Conservation (phyloP, 2,797 vertebrate genomes). For the Toxotes lorentzi region DNA sequence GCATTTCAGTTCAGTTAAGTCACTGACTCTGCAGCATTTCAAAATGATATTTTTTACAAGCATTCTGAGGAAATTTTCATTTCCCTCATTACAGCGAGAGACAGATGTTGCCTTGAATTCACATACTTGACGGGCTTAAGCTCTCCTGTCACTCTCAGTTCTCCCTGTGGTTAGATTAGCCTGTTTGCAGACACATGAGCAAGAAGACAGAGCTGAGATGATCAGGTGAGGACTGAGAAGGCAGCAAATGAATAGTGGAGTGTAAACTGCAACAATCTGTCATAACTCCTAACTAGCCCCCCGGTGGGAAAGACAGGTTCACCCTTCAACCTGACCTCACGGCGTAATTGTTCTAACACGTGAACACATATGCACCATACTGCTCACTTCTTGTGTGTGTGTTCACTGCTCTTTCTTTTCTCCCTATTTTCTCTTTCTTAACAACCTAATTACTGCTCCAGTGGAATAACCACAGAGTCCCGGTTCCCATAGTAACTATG, state of each 20-base stretch:
- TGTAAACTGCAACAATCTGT: conserved; percentile 49
- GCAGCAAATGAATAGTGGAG: conserved; percentile 53
- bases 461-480: conserved; percentile 60
- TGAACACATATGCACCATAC: conserved; percentile 22
- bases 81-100: conserved; percentile 18
- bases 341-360: conserved; percentile 52
- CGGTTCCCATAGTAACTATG: conserved; percentile 79
- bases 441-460: conserved; percentile 67
- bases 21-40: conserved; percentile 16
- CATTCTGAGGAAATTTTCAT: neutral
- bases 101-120: conserved; percentile 41
- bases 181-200: conserved; percentile 22
- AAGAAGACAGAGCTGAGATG: conserved; percentile 29
- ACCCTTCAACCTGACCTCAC: conserved; percentile 40
- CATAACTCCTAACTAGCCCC: conserved; percentile 64
- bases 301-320: conserved; percentile 35
- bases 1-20: conserved; percentile 1
- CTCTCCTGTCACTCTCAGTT: conserved; percentile 18
- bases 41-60: conserved; percentile 34
- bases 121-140: conserved; percentile 1
- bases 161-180: conserved; percentile 34
- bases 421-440: conserved; percentile 42
- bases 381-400: conserved; percentile 13
- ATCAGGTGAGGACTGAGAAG: conserved; percentile 50
- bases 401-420: conserved; percentile 16